Evolutionary conservation across 2,113 vertebrate genomes (phyloP), one percentile per base, ranked within the genome.

Genomic region (Salvelinus namaycush): DNA sequence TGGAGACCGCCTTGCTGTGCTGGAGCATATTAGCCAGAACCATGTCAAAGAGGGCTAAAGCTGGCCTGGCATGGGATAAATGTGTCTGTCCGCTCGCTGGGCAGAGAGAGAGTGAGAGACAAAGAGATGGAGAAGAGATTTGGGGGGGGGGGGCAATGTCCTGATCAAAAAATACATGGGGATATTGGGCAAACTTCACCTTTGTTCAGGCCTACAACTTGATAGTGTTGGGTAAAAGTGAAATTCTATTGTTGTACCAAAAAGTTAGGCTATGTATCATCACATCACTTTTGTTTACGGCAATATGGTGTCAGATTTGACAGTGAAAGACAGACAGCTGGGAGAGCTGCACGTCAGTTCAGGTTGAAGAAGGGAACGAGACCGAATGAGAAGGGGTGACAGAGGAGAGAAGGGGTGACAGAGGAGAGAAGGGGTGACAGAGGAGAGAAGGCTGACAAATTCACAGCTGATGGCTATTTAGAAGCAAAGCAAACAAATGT

Each of bases 1-100:
- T 72, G 73, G 91, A 92, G 92, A 90, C 87, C 81, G 76, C 78
- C 81, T 79, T 79, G 85, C 83, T 87, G 85, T 90, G 90, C 83
- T 92, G 87, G 83, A 88, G 87, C 79, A 89, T 84, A 92, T 93
- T 93, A 93, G 86, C 86, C 80, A 80, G 59, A 79, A 80, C 87
- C 89, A 87, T 90, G 89, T 92, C 90, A 91, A 73, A 85, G 76
- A 75, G 81, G 83, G 75, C 83, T 80, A 79, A 90, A 92, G 82
- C 84, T 66, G 76, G 78, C 80, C 80, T 87, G 91, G 85, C 86
- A 85, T 70, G 72, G 76, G 75, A 73, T 62, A 60, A 76, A 83
- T 70, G 51, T 14, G 51, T 54, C 51, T 54, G 51, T 85, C 77
- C 70, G 49, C 75, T 75, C 44, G 75, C 71, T 77, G 26, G 65